Percentiles rank a stretch among this genome's conserved stretches.
Evolutionary conservation across 2,888 invertebrate genomes (phyloP).

Genomic region (Cyclophora albipunctata): DNA sequence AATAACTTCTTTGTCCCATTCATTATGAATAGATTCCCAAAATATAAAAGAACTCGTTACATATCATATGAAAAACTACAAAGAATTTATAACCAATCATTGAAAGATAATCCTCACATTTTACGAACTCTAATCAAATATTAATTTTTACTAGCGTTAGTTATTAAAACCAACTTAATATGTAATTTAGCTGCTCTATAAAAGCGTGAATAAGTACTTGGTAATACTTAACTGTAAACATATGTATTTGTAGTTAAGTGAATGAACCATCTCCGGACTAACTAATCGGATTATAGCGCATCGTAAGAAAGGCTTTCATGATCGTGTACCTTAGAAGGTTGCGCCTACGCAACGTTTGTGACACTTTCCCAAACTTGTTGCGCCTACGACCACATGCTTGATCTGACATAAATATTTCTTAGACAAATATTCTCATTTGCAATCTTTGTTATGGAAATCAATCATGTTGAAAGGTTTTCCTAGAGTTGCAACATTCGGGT

Average conservation of each 20-base stretch:
- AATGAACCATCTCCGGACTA: slow-evolving; percentile 24
- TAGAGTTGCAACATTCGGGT: no score
- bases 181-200: no score
- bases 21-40: no score
- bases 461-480: background rate
- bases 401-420: slow-evolving; percentile 46
- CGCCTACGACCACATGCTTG: slow-evolving; percentile 55
- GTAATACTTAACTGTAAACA: slow-evolving; percentile 9
- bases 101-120: no score
- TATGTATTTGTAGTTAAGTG: slow-evolving; percentile 1
- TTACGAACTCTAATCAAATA: no score
- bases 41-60: no score
- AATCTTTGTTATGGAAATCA: slow-evolving; percentile 21
- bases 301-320: slow-evolving; percentile 32
- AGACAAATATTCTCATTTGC: slow-evolving; percentile 38
- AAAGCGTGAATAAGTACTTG: no score
- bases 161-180: no score
- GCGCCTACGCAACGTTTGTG: slow-evolving; percentile 54
- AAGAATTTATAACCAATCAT: no score
- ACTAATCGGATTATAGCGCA: slow-evolving; percentile 56
- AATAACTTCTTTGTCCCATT: background rate
- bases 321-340: slow-evolving; percentile 16
- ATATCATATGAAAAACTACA: no score
- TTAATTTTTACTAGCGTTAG: no score
- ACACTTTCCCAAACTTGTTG: slow-evolving; percentile 54